Evolutionary conservation across 2,797 vertebrate genomes (phyloP).

Genomic region (Trachops cirrhosus): DNA sequence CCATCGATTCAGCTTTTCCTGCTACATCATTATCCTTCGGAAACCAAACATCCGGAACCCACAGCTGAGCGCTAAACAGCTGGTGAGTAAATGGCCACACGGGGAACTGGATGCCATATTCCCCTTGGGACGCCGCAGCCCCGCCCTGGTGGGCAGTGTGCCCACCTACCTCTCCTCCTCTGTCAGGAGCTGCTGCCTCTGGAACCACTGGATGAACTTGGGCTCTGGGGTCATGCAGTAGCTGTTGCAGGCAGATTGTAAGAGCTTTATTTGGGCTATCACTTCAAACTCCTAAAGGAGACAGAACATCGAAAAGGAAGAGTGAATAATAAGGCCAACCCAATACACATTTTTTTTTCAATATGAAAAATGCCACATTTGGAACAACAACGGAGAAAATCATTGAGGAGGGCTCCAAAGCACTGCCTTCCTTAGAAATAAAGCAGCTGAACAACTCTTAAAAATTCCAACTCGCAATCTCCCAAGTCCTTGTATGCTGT

Average conservation of each 20-base stretch:
- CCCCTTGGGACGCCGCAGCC: rapidly evolving
- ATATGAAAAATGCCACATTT: background rate
- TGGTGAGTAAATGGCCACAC: background rate
- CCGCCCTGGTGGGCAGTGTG: rapidly evolving
- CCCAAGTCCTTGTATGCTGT: background rate
- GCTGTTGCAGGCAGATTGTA: conserved; percentile 96
- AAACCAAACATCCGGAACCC: background rate
- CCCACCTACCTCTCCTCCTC: conserved; percentile 92
- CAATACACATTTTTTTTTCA: background rate
- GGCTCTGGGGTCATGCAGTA: conserved; percentile 90
- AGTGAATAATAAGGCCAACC: background rate
- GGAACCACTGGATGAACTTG: conserved; percentile 93
- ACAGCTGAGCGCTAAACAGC: background rate
- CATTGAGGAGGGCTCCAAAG: background rate
- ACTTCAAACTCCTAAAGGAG: conserved; percentile 93
- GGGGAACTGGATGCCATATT: rapidly evolving
- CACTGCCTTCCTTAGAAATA: background rate
- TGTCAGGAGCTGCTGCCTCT: conserved; percentile 86
- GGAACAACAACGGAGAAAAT: background rate
- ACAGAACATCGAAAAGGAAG: conserved; percentile 9
- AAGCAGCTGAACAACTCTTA: background rate
- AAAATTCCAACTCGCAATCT: background rate
- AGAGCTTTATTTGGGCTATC: conserved; percentile 95
- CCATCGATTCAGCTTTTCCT: background rate
- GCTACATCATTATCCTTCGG: background rate